Evolutionary conservation across 2,113 vertebrate genomes (phyloP).

Genomic region (Hypanus sabinus): DNA sequence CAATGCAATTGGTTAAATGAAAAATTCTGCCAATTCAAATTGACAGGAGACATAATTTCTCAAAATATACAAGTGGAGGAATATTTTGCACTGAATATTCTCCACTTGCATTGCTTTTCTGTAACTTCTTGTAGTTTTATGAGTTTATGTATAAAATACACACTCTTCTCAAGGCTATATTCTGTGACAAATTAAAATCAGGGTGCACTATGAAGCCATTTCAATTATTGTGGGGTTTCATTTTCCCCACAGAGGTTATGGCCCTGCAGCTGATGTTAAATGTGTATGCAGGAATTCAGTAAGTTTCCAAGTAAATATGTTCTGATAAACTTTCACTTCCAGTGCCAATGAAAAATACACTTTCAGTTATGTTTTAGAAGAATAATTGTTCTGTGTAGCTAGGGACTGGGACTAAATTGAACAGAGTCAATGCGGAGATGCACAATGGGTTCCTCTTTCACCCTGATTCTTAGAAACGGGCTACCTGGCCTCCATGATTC

Average conservation of each 20-base stretch:
- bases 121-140: no score
- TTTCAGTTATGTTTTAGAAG: background rate
- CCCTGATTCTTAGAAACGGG: background rate
- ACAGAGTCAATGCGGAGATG: no score
- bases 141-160: no score
- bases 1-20: background rate
- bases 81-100: no score
- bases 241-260: background rate
- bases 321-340: slow-evolving; percentile 27
- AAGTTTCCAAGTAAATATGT: background rate
- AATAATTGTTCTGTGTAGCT: background rate
- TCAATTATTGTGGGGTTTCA: no score
- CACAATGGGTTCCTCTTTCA: background rate
- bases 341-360: background rate
- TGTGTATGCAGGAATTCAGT: slow-evolving; percentile 9
- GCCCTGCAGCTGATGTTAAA: background rate
- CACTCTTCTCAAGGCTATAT: no score
- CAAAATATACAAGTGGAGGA: no score
- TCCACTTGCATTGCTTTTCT: no score
- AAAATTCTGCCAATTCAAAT: background rate
- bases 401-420: background rate
- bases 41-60: background rate
- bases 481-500: background rate
- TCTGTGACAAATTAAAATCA: no score
- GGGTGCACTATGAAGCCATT: no score